Evolutionary conservation across 1,140 invertebrate species (phyloP), one percentile per base, ranked within the genome.

Genomic region (Globodera ellingtonae): DNA sequence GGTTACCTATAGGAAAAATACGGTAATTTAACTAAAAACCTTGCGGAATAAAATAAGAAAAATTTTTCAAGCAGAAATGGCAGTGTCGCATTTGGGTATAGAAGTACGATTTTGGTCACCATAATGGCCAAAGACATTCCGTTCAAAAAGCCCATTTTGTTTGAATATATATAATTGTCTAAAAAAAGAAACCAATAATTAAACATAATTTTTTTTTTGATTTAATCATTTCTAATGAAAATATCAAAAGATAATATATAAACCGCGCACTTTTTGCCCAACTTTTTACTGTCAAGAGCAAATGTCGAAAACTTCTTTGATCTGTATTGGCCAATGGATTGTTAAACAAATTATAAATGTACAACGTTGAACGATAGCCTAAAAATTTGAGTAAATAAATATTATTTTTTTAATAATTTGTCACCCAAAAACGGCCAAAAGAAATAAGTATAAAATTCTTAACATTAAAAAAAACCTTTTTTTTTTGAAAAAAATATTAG

Each of bases 91-190:
- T 44, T 24, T 50, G 71, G 71, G 21, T n/a, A 72, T 6, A 72
- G 52, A 9, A 72, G 71, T 18, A 72, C 6, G 21, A 72, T 35
- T 72, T 72, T 72, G 5, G 71, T 24, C 5, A 21, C 52, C 52
- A 72, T 50, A 6, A 72, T 72, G 52, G 71, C 5, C 21, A 72
- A 72, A 72, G 24, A 24, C 47, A 56, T 50, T 72, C 71, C 71
- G 52, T 72, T 72, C 52, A 72, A 72, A 72, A 35, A 72, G 7
- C 71, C 71, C 47, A 50, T 50, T 72, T 72, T 72, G 6, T 56
- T 56, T 72, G 47, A 48, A 21, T 72, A 72, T 9, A 72, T 72
- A 21, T 50, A 72, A 72, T 72, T 72, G 52, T 56, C 71, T 72
- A n/a, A 35, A 35, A 10, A 59, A 15, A 15, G 15, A 59, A 59